Conservation (phyloP, 2,888 invertebrate species). For the Blastobasis lacticolella region DNA sequence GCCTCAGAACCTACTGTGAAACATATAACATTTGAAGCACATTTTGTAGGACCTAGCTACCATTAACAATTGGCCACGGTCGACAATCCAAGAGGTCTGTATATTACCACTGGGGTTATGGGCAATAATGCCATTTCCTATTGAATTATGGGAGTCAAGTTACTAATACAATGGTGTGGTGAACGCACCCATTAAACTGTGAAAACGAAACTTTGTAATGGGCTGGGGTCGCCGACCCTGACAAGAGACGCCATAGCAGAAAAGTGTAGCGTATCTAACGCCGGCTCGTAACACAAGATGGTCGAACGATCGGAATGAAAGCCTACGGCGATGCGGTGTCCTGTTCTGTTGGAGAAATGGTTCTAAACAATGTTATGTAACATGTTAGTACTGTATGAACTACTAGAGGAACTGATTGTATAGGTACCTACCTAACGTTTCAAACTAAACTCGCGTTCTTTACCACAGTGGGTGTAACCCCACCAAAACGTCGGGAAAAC, state of each 20-base stretch:
- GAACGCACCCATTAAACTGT: conserved; percentile 10
- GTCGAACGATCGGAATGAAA: neutral
- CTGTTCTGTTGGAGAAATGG: too few species aligned
- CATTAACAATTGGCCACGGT: conserved; percentile 13
- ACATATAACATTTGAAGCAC: neutral
- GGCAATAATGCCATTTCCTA: conserved; percentile 12
- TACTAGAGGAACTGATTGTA: neutral
- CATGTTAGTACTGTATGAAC: neutral
- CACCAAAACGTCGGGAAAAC: too few species aligned
- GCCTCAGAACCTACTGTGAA: neutral
- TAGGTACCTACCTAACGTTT: neutral
- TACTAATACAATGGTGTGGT: conserved; percentile 11
- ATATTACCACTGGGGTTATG: conserved; percentile 2
- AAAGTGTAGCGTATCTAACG: neutral
- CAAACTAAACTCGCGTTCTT: too few species aligned
- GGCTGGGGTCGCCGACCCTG: conserved; percentile 10
- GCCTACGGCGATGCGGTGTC: too few species aligned
- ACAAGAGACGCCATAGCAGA: conserved; percentile 6
- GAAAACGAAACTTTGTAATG: conserved; percentile 7
- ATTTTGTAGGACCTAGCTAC: conserved; percentile 1
- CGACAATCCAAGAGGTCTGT: conserved; percentile 1
- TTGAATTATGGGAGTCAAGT: conserved; percentile 10
- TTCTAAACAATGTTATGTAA: too few species aligned
- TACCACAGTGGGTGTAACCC: too few species aligned
- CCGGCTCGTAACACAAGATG: too few species aligned